phyloP scores from a whole-genome alignment of 2,797 vertebrate genomes.

The Prionace glauca region DNA sequence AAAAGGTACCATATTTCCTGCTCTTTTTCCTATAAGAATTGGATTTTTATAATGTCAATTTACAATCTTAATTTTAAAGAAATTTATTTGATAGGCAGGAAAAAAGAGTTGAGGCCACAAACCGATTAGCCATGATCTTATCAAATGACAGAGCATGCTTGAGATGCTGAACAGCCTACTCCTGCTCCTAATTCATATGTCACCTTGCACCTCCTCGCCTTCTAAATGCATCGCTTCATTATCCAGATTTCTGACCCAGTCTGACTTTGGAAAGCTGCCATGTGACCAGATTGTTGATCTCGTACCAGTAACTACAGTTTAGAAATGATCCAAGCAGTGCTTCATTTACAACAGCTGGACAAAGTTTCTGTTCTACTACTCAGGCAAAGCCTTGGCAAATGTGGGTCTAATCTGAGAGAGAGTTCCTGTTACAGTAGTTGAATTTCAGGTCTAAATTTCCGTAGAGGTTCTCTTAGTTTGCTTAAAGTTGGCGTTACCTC shows the following conservation, averaged over 20 bases:
- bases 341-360: background rate
- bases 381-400: background rate
- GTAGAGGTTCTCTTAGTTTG: too few relatives aligned
- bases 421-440: too few relatives aligned
- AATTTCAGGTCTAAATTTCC: too few relatives aligned
- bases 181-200: too few relatives aligned
- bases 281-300: background rate
- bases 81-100: background rate
- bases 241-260: background rate
- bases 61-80: background rate
- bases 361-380: background rate
- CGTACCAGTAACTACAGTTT: background rate
- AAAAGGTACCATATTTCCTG: background rate
- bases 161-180: too few relatives aligned
- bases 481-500: too few relatives aligned
- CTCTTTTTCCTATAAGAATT: background rate
- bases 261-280: background rate
- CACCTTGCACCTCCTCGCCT: background rate
- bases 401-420: too few relatives aligned
- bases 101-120: too few relatives aligned
- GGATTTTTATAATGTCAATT: background rate
- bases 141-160: too few relatives aligned
- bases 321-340: background rate
- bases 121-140: too few relatives aligned
- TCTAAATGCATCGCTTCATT: background rate